These are phyloP conservation scores for Pyrrhopygopsis socrates DNA, from an alignment of 2,888 invertebrate genomes.

Conservation along the genomic window DNA sequence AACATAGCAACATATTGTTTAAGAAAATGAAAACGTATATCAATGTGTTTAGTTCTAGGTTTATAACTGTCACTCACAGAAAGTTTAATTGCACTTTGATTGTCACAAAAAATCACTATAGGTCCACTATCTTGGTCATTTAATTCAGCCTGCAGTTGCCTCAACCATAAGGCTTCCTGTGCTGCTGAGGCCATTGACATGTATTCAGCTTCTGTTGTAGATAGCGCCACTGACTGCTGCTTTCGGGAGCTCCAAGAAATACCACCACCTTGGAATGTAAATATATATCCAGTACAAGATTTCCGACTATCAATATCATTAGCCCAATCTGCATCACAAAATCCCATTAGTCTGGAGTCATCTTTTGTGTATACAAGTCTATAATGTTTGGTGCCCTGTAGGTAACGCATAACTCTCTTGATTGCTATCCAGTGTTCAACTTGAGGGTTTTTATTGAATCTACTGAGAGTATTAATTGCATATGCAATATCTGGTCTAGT, in stretches of 20 bases:
- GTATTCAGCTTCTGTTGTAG: constrained; percentile 83
- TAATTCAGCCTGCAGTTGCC: constrained; percentile 7
- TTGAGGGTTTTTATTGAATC: constrained; percentile 41
- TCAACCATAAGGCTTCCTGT: constrained; percentile 46
- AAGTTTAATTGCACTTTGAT: constrained; percentile 81
- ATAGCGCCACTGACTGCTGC: constrained; percentile 84
- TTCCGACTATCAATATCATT: constrained; percentile 50
- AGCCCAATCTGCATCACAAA: constrained; percentile 82
- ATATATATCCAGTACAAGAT: constrained; percentile 81
- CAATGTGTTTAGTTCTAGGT: constrained; percentile 80
- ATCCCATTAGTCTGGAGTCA: constrained; percentile 37
- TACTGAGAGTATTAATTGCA: constrained; percentile 48
- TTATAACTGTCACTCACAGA: constrained; percentile 77
- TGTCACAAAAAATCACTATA: constrained; percentile 74
- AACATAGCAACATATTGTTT: constrained; percentile 60
- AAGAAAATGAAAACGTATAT: constrained; percentile 81
- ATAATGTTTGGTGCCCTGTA: constrained; percentile 64
- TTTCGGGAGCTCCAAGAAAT: constrained; percentile 80
- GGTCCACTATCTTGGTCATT: constrained; percentile 37
- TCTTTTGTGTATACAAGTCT: constrained; percentile 64
- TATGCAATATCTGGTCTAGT: constrained; percentile 61
- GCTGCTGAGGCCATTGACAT: constrained; percentile 79
- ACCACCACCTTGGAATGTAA: constrained; percentile 79
- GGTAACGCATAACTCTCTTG: constrained; percentile 72
- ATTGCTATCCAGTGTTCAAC: constrained; percentile 53